Conservation (phyloP, 2,113 vertebrate species). For the Phaethon lepturus region DNA sequence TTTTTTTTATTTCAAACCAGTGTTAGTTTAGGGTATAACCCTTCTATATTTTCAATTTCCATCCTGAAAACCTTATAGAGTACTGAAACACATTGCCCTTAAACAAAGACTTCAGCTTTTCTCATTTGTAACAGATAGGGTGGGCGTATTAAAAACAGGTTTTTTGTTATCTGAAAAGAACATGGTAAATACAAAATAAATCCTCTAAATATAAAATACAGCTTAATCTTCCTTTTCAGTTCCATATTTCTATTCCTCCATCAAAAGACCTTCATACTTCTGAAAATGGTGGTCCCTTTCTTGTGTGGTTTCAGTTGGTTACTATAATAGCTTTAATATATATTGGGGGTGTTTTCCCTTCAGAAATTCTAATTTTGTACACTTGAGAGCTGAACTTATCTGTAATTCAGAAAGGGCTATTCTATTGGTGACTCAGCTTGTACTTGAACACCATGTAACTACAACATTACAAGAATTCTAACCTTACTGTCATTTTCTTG, state of each 20-base stretch:
- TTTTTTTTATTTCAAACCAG: background rate
- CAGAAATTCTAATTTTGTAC: background rate
- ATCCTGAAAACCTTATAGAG: background rate
- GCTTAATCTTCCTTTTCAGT: background rate
- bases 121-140: background rate
- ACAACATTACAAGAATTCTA: background rate
- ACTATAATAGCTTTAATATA: background rate
- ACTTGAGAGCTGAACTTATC: background rate
- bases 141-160: background rate
- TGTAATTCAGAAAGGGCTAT: background rate
- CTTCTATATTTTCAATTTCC: background rate
- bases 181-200: background rate
- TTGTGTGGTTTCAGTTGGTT: background rate
- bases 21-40: background rate
- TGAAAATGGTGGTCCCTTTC: background rate
- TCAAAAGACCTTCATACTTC: background rate
- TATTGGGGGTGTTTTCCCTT: background rate
- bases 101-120: background rate
- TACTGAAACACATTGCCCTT: background rate
- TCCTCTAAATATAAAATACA: background rate
- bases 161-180: background rate
- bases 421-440: background rate
- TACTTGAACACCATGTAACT: background rate
- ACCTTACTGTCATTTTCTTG: background rate
- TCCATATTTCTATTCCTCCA: background rate